Base-by-base conservation (phyloP, 2,888 invertebrate species). In the Ischnura elegans region DNA sequence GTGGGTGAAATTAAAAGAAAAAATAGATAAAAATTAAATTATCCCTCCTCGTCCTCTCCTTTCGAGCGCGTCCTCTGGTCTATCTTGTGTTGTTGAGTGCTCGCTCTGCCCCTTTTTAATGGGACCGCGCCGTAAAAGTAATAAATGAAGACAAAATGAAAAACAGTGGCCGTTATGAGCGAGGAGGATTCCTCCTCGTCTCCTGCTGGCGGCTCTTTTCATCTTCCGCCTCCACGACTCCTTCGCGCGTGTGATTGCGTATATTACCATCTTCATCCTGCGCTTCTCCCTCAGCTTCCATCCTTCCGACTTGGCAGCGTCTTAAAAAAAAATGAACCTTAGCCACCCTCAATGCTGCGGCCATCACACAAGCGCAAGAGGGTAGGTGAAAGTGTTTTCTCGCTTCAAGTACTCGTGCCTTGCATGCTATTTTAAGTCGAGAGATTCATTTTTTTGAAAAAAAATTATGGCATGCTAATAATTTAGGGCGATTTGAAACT, bases 131-230 rank as follows among this genome's bases (percentile, higher is more conserved):
- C 36, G 76, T 76, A 76, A 76, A 76, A 76, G 76, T 76, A 76
- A 76, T 76, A 76, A 76, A 76, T 76, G 76, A 76, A 76, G 76
- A 76, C 76, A 36, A 76, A 36, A 76, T 76, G 76, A 76, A 76
- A 76, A 76, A 76, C 76, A 76, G 76, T 76, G 76, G 76, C 76
- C 76, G 76, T 76, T 76, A 76, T n/a, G 8, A n/a, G n/a, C n/a
- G n/a, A n/a, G 36, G 76, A 76, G 76, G 25, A 13, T 36, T 76
- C 76, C 76, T 76, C 76, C 4, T 76, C 76, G 76, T 76, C 76
- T 29, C 29, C 76, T 13, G 76, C 36, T 13, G 76, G 76, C 76
- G 76, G 85, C 42, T 42, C 76, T 76, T 76, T 76, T 45, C 45
- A 76, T 76, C 76, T 76, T 76, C 13, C 76, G 10, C 36, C n/a